Conservation (phyloP, 2,797 vertebrate species). For the Propithecus perrieri region DNA sequence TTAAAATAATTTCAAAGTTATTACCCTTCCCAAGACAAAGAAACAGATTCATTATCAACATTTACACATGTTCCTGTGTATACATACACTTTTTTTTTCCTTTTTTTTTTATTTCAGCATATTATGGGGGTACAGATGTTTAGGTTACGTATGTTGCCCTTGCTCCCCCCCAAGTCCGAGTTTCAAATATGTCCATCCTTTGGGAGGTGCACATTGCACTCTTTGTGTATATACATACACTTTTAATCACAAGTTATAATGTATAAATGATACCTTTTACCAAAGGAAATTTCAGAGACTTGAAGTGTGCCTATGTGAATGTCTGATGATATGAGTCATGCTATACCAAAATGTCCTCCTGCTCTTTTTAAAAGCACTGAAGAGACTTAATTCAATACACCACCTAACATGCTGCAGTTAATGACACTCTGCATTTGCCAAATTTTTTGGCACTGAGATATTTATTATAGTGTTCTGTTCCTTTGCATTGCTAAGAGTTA, state of each 20-base stretch:
- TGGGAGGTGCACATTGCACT: too few species aligned
- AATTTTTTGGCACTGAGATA: conserved; percentile 45
- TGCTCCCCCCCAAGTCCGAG: too few species aligned
- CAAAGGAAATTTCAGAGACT: conserved; percentile 45
- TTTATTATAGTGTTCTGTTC: conserved; percentile 30
- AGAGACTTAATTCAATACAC: conserved; percentile 25
- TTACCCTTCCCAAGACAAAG: conserved; percentile 47
- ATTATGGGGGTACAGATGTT: too few species aligned
- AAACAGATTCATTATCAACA: neutral
- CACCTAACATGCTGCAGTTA: neutral
- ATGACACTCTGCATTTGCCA: neutral
- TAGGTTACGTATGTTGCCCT: too few species aligned
- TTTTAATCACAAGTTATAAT: conserved; percentile 12
- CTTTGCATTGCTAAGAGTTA: conserved; percentile 35
- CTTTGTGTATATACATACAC: neutral
- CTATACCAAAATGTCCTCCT: neutral
- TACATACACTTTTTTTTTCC: neutral
- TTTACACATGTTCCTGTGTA: conserved; percentile 9
- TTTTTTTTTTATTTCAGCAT: too few species aligned
- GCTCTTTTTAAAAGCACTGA: conserved; percentile 52
- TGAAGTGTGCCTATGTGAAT: conserved; percentile 34
- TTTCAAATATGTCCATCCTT: too few species aligned
- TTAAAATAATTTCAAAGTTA: conserved; percentile 59
- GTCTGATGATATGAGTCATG: neutral
- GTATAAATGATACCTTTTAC: conserved; percentile 29